These are phyloP conservation scores for Halictus rubicundus DNA, from an alignment of 1,140 invertebrate genomes.

Conservation along the genomic window DNA sequence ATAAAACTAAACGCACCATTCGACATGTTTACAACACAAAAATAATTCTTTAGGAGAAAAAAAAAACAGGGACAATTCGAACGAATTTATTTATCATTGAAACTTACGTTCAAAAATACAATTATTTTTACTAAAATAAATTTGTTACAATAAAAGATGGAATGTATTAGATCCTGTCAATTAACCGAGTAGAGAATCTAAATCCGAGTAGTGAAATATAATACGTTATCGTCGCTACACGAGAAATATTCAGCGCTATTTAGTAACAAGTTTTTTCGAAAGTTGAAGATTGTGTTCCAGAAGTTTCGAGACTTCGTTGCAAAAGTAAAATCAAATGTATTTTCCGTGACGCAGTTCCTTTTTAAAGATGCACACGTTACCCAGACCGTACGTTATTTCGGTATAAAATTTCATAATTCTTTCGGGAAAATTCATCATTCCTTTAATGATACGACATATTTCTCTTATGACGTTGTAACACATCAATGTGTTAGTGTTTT, in stretches of 20 bases:
- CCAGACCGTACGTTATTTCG: background rate
- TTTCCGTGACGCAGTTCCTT: background rate
- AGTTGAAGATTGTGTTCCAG: background rate
- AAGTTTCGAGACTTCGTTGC: background rate
- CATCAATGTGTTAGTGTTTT: conserved; percentile 46
- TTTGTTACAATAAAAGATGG: background rate
- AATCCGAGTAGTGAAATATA: conserved; percentile 11
- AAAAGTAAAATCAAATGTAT: background rate
- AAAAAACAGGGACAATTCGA: background rate
- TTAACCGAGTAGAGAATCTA: background rate
- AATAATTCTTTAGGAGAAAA: background rate
- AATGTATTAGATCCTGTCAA: background rate
- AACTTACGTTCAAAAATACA: background rate
- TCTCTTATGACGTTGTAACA: background rate
- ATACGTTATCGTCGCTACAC: background rate
- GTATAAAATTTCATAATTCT: conserved; percentile 16
- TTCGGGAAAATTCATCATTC: conserved; percentile 20
- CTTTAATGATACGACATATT: conserved; percentile 5
- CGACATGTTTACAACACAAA: background rate
- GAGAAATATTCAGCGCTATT: background rate
- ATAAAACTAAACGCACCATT: background rate
- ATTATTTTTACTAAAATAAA: conserved; percentile 16
- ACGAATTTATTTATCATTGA: background rate
- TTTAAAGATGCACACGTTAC: background rate
- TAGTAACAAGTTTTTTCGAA: background rate